A percentile compares a stretch with the other conserved stretches of the same genome.
Evolutionary conservation across 92 coral and sea anemone genomes (phyloP).

Genomic region (Porites cylindrica): DNA sequence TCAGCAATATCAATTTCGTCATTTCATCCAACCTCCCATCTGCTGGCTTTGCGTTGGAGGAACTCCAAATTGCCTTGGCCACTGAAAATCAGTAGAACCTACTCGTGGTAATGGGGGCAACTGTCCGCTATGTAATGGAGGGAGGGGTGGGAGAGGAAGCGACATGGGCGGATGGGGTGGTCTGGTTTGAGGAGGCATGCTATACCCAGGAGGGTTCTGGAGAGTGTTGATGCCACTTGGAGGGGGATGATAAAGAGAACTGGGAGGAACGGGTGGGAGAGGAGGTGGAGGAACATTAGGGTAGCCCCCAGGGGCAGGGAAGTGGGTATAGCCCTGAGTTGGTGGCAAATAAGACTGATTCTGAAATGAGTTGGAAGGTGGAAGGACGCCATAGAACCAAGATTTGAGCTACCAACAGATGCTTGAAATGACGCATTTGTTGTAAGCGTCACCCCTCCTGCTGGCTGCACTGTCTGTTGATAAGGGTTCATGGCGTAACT

Average conservation of each 20-base stretch:
- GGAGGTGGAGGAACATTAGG: conserved; percentile 73
- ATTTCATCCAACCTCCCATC: conserved; percentile 98
- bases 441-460: conserved; percentile 36
- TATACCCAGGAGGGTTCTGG: conserved; percentile 83
- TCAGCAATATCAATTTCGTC: not conserved
- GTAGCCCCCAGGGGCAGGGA: conserved; percentile 58
- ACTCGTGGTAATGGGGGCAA: conserved; percentile 78
- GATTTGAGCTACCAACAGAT: conserved; percentile 10
- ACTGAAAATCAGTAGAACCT: conserved; percentile 63
- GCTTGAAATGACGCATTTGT: conserved; percentile 48
- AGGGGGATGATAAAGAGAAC: conserved; percentile 80
- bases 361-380: conserved; percentile 72
- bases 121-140: conserved; percentile 68
- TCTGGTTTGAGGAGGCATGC: conserved; percentile 67
- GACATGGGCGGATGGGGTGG: conserved; percentile 75
- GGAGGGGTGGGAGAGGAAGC: conserved; percentile 85
- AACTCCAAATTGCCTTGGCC: conserved; percentile 87
- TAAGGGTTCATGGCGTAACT: conserved; percentile 21
- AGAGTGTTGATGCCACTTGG: conserved; percentile 63
- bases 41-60: conserved; percentile 82
- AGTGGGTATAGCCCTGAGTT: conserved; percentile 69
- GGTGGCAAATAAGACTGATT: conserved; percentile 78
- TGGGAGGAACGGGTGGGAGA: conserved; percentile 65
- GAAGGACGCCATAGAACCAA: conserved; percentile 65
- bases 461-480: conserved; percentile 51